Base-by-base conservation (phyloP, 2,888 invertebrate species). In the Cylloceria caligata region DNA sequence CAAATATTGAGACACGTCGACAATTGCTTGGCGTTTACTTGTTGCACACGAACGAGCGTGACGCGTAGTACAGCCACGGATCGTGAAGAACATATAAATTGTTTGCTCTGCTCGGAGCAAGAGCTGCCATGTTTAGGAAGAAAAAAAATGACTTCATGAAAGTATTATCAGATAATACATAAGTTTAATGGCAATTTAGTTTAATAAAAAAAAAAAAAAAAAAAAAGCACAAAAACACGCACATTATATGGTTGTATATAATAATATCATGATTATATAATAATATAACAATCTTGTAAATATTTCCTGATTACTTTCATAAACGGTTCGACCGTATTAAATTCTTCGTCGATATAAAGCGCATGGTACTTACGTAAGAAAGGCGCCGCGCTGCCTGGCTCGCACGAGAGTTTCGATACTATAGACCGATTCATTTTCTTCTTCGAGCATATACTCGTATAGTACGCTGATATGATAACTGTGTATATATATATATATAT, bases 311-410 rank as follows among this genome's bases (percentile, higher is more conserved):
- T n/a, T 27, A 52, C 11, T 19, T 49, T 39, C 34, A 64, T 27
- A 45, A 27, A 30, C 39, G 34, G 30, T 16, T 13, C 55, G 45
- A n/a, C n/a, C 19, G 55, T 74, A 69, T 69, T 42, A 64, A 80
- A 74, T 69, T 74, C 69, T 52, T 68, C 39, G 21, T 34, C 47
- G 45, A 52, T 73, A 67, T 39, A 67, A 65, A 65, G 11, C 55
- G 21, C 45, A 42, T 27, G 47, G n/a, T 49, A 60, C 42, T 60
- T 60, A 60, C 36, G 47, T 42, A 52, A 60, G 60, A 76, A 67
- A 81, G 72, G 72, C 80, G 76, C 67, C 76, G 80, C 36, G 80
- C 80, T 67, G 80, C 49, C 73, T 73, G 30, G 39, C 60, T 60
- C 67, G n/a, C 52, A 52, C 80, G 72, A 67, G 47, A 72, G 36